Base-by-base conservation (phyloP, 2,797 vertebrate genomes). In the Odontamblyopus rebecca region DNA sequence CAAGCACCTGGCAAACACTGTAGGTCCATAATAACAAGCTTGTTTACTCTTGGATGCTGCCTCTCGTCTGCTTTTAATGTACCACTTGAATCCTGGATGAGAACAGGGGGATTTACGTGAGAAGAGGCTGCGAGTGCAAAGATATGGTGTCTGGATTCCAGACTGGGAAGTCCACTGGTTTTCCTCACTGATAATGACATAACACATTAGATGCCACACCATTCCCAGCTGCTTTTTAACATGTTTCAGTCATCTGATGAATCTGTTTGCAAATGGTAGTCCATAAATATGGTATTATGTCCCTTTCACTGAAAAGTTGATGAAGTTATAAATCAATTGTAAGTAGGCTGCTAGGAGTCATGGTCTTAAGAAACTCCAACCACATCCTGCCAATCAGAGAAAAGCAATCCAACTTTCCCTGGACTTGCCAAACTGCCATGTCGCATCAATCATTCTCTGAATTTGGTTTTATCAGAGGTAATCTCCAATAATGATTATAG, bases 1-100 rank as follows among this genome's bases (percentile, higher is more conserved):
- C 69, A 89, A 78, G 79, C 78, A 83, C 85, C 83, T 82, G 81
- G 64, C 85, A 79, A 80, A 74, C 75, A 68, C 67, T 88, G 81
- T 86, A 90, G 88, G 85, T 88, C 80, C 67, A 73, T 84, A 85
- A 85, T 80, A 88, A 78, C 59, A 70, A 79, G 70, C 75, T 83
- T 88, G 88, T 91, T 93, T 90, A 86, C 78, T 85, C 85, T 82
- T 78, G 69, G 54, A 62, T 88, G 85, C 73, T 81, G 79, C 89
- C 84, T 79, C 74, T 68, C 73, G 85, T 88, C 90, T 93, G 91
- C 79, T 90, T 93, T 88, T 86, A 81, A 92, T 90, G 89, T 87
- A 88, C 82, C 83, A 82, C 78, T 84, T 44, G 75, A 75, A 72
- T 75, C 76, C 75, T 82, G 86, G 82, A 86, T 75, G 71, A 68